phyloP scores from a whole-genome alignment of 1,140 invertebrate genomes.

The Plutomurus gul region DNA sequence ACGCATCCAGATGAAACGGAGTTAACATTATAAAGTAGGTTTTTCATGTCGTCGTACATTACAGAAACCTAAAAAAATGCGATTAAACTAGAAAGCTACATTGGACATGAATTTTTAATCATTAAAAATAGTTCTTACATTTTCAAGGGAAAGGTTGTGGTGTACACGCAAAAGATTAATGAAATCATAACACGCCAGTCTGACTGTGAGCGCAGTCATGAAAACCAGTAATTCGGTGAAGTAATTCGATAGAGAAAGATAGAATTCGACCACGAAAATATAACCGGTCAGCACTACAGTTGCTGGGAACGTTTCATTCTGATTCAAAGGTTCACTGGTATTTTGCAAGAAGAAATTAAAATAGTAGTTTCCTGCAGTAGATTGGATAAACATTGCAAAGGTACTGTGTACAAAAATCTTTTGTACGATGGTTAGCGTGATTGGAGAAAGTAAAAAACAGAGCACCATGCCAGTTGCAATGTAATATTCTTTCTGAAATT shows the following conservation, averaged over 20 bases:
- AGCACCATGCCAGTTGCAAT: no score
- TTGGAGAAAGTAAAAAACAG: no score
- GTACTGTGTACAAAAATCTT: no score
- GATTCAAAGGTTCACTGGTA: no score
- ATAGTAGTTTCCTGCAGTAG: no score
- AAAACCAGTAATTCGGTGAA: background rate
- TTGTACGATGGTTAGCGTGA: no score
- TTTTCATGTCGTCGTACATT: background rate
- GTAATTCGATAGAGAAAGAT: background rate
- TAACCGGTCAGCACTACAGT: no score
- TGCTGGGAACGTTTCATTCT: no score
- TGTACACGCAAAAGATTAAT: background rate
- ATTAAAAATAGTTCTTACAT: background rate
- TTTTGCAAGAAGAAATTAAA: no score
- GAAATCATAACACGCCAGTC: background rate
- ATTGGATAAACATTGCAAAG: no score
- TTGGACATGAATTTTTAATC: background rate
- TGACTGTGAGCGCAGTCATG: background rate
- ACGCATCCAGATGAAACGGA: background rate
- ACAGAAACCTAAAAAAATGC: background rate
- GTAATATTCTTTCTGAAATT: no score
- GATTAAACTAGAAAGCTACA: background rate
- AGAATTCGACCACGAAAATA: no score
- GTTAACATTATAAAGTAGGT: background rate
- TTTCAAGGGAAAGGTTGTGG: background rate